phyloP scores from a whole-genome alignment of 2,113 vertebrate genomes.

The Blennius ocellaris region DNA sequence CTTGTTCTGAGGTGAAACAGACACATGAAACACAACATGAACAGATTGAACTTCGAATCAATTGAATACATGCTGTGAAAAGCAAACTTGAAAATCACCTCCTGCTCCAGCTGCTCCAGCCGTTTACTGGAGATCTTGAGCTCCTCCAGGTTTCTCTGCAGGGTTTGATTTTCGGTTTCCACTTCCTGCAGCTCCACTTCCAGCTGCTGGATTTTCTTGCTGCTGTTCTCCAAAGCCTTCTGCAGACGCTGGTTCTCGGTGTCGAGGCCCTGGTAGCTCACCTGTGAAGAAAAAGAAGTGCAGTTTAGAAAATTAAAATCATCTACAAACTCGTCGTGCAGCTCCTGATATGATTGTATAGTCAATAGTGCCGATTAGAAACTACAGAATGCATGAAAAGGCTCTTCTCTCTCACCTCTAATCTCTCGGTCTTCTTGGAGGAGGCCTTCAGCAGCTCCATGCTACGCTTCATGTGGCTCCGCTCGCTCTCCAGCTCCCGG shows the following conservation, averaged over 20 bases:
- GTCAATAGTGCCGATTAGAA: not conserved
- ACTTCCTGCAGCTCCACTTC: conserved; percentile 94
- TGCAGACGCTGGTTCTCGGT: conserved; percentile 97
- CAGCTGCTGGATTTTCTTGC: conserved; percentile 95
- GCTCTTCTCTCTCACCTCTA: conserved; percentile 81
- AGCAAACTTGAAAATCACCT: conserved; percentile 63
- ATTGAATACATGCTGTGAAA: too few species aligned
- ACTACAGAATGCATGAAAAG: not conserved
- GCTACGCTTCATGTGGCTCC: conserved; percentile 91
- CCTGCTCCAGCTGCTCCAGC: conserved; percentile 94
- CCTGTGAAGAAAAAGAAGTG: conserved; percentile 57
- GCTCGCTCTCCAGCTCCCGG: conserved; percentile 94
- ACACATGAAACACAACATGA: not conserved
- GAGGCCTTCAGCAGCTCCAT: conserved; percentile 95
- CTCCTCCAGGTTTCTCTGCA: conserved; percentile 94
- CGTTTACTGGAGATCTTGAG: conserved; percentile 98
- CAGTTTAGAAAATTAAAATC: conserved; percentile 52
- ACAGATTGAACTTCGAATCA: too few species aligned
- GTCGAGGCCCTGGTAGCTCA: conserved; percentile 96
- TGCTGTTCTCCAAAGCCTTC: conserved; percentile 96
- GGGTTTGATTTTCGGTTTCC: conserved; percentile 93
- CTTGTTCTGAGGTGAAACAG: conserved; percentile 78
- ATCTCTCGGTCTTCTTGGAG: conserved; percentile 92
- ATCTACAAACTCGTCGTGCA: conserved; percentile 55
- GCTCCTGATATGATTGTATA: conserved; percentile 31